These are phyloP conservation scores for Blastobasis lacticolella DNA, from an alignment of 2,888 invertebrate species.

Conservation along the genomic window DNA sequence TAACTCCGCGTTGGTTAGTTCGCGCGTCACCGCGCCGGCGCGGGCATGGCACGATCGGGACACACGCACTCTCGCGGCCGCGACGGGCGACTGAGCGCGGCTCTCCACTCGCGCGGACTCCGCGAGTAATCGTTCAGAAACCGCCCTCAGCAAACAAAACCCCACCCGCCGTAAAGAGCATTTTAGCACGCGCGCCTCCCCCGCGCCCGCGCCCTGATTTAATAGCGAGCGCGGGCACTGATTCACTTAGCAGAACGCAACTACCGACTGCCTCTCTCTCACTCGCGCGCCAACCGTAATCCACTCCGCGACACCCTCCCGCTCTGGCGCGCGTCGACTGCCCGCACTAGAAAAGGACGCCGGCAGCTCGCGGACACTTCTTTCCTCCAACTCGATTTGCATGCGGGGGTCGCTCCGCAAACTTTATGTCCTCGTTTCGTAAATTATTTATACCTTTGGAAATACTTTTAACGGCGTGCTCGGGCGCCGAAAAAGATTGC, in stretches of 20 bases:
- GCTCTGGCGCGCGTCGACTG: constrained; percentile 24
- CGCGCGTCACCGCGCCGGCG: constrained; percentile 65
- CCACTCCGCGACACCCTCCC: constrained; percentile 24
- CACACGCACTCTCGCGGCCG: constrained; percentile 41
- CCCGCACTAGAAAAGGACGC: constrained; percentile 49
- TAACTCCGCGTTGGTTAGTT: constrained; percentile 42
- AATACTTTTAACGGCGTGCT: constrained; percentile 68
- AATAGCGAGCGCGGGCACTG: constrained; percentile 73
- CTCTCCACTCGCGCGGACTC: constrained; percentile 21
- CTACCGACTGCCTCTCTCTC: constrained; percentile 58
- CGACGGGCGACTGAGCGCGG: constrained; percentile 33
- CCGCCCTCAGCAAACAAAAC: constrained; percentile 72
- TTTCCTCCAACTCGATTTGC: constrained; percentile 71
- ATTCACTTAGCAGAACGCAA: constrained; percentile 73
- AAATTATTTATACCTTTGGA: constrained; percentile 72
- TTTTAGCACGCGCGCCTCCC: constrained; percentile 64
- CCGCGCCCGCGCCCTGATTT: constrained; percentile 68
- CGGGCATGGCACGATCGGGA: constrained; percentile 38
- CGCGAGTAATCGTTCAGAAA: constrained; percentile 56
- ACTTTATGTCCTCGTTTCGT: constrained; percentile 73
- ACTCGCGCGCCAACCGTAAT: constrained; percentile 33
- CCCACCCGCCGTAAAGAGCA: constrained; percentile 70
- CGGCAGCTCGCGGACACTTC: constrained; percentile 55
- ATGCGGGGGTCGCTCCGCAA: constrained; percentile 67
- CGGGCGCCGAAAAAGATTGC: constrained; percentile 61